Percentiles rank a stretch among this genome's conserved stretches.
Conservation (phyloP, 2,797 vertebrate genomes). For the Stomatorhinus walkeri region DNA sequence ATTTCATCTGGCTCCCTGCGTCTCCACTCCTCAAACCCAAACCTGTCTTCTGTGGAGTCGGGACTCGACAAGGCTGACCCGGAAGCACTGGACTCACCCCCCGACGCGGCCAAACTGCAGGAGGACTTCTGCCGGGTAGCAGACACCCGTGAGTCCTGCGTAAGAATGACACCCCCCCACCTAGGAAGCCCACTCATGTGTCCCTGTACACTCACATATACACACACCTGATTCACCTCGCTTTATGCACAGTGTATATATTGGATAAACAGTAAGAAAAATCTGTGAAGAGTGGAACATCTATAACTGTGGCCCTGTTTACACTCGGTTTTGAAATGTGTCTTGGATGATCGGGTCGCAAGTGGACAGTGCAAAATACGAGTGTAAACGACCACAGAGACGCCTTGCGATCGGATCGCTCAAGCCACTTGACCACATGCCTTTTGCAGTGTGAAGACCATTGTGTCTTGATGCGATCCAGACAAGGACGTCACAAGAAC, state of each 20-base stretch:
- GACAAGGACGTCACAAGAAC: not conserved
- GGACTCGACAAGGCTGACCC: slow-evolving; percentile 74
- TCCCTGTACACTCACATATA: not conserved
- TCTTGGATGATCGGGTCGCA: not conserved
- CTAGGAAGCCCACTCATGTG: not conserved
- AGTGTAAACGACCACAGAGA: not conserved
- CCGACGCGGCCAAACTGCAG: slow-evolving; percentile 90
- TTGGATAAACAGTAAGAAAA: not conserved
- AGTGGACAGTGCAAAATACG: not conserved
- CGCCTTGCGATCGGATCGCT: not conserved
- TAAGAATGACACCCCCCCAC: not conserved
- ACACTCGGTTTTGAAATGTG: not conserved
- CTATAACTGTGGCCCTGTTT: not conserved
- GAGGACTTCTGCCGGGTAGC: slow-evolving; percentile 87
- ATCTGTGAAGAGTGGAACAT: not conserved
- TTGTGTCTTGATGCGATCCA: not conserved
- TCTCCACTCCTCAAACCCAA: slow-evolving; percentile 93
- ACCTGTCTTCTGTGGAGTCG: slow-evolving; percentile 83
- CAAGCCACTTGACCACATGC: not conserved
- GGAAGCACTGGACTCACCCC: slow-evolving; percentile 68
- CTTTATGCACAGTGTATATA: not conserved
- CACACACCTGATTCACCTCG: not conserved
- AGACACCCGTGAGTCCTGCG: slow-evolving; percentile 68
- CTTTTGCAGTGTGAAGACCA: not conserved
- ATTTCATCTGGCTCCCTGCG: slow-evolving; percentile 74